Conservation (phyloP, 2,797 vertebrate species). For the Acestrorhynchus altus region DNA sequence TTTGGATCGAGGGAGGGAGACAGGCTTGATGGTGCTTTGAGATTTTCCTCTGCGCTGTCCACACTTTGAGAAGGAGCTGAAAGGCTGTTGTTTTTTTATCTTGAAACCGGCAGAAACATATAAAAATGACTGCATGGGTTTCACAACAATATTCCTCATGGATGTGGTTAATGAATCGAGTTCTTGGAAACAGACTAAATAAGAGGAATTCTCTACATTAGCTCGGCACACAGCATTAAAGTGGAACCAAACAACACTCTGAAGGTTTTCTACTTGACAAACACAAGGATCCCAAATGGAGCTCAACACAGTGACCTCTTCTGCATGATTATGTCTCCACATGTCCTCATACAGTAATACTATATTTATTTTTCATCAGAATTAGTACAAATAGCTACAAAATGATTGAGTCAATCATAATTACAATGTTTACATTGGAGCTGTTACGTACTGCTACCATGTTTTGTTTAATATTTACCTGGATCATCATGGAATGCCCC, state of each 20-base stretch:
- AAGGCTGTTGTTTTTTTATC: conserved; percentile 21
- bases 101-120: not conserved
- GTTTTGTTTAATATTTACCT: too few species aligned
- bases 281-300: not conserved
- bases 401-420: too few species aligned
- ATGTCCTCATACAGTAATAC: too few species aligned
- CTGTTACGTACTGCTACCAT: too few species aligned
- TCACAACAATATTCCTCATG: not conserved
- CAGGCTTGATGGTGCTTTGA: conserved; percentile 51
- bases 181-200: not conserved
- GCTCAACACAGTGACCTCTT: not conserved
- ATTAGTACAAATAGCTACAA: too few species aligned
- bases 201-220: not conserved
- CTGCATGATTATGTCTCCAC: not conserved
- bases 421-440: too few species aligned
- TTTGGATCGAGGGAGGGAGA: conserved; percentile 62
- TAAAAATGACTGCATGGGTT: not conserved
- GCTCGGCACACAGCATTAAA: not conserved
- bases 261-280: not conserved
- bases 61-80: conserved; percentile 24
- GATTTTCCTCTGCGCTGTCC: conserved; percentile 42
- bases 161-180: not conserved
- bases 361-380: too few species aligned
- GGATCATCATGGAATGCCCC: too few species aligned
- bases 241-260: not conserved